Percentiles rank a stretch among this genome's conserved stretches.
Evolutionary conservation across 1,140 invertebrate species (phyloP).

Genomic region (Chironomus tepperi): DNA sequence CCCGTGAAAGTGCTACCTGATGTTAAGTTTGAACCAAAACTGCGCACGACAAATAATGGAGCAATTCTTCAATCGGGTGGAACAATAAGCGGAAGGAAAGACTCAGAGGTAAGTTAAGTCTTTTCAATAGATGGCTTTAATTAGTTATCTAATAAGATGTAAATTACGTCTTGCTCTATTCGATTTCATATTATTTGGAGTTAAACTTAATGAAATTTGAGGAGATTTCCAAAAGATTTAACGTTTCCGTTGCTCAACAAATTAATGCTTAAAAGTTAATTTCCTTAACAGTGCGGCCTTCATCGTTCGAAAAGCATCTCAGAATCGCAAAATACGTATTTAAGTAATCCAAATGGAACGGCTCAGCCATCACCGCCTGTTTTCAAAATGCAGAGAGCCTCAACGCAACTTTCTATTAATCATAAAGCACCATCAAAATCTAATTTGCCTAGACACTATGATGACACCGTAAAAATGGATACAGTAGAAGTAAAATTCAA

Average conservation of each 20-base stretch:
- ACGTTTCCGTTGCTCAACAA: background rate
- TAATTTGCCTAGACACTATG: too few relatives aligned
- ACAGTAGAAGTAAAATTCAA: too few relatives aligned
- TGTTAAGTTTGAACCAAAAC: constrained; percentile 47
- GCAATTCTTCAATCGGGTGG: constrained; percentile 67
- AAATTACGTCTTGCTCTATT: background rate
- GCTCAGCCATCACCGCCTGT: background rate
- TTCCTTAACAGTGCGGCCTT: constrained; percentile 12
- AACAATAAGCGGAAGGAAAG: constrained; percentile 57
- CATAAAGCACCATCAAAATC: background rate
- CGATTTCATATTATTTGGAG: background rate
- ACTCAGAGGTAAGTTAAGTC: constrained; percentile 30
- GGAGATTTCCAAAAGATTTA: background rate
- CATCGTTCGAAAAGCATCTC: constrained; percentile 17
- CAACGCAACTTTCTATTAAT: background rate
- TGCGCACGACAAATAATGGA: constrained; percentile 68
- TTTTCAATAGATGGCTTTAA: background rate
- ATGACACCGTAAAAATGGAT: too few relatives aligned
- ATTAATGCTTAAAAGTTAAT: background rate
- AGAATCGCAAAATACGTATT: background rate
- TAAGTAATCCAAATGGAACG: background rate
- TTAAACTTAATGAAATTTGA: background rate
- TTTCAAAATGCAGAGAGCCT: constrained; percentile 4
- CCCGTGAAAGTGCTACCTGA: constrained; percentile 58
- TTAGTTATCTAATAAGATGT: background rate